Evolutionary conservation across 1,140 invertebrate species (phyloP), one percentile per base, ranked within the genome.

Genomic region (Semibalanus balanoides): DNA sequence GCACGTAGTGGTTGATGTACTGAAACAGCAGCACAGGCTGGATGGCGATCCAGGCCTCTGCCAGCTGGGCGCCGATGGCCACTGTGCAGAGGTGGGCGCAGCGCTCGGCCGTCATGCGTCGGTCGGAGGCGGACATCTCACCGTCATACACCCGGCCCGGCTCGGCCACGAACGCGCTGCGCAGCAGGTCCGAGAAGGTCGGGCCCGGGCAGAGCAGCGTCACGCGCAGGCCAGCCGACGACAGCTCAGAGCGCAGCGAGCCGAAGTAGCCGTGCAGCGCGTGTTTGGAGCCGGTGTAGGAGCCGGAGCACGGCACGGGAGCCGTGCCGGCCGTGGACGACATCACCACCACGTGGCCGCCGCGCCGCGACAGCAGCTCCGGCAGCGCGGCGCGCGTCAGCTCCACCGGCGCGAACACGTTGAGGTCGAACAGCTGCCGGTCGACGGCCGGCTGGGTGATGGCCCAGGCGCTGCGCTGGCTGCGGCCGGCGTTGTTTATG

Each of bases 221-320:
- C 0, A 94, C 85, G n/a, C 85, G 80, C 64, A 92, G 85, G 77
- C 88, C 86, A 74, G 86, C 83, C 0, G 82, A 81, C 0, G 85
- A 77, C 81, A 90, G 88, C 82, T 93, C 92, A n/a, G 83, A 81
- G 76, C 87, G 81, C 27, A 93, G 82, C 72, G 83, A 80, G 76
- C 89, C 86, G 79, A 91, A 90, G 80, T 93, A 94, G 29, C 91
- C 91, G 90, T 94, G 91, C 71, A 96, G 80, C 0, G 93, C 92
- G 84, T 92, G 89, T 83, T 96, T 96, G 0, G 90, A 86, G 17
- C 86, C 93, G 75, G 89, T 90, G 81, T 96, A 96, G 0, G 90
- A 88, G 28, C 86, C 89, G 9, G 92, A 94, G 83, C 86, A 89
- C 71, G 93, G 91, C 22, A 87, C 87, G 19, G 88, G 87, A 70